A percentile compares a stretch with the other conserved stretches of the same genome.
Conservation (phyloP, 2,797 vertebrate species). For the Sebastes minor region DNA sequence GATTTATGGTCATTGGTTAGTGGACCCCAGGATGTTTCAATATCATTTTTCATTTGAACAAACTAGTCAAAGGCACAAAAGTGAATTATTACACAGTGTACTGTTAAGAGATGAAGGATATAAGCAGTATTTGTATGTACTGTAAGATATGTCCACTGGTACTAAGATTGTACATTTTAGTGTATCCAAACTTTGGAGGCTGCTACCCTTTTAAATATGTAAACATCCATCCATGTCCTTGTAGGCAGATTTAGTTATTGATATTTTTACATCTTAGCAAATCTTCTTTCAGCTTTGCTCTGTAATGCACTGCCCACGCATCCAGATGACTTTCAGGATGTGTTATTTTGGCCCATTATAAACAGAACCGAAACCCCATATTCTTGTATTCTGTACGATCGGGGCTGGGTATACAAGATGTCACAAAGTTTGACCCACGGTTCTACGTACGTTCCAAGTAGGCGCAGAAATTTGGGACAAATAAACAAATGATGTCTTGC, state of each 20-base stretch:
- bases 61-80: conserved; percentile 36
- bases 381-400: neutral
- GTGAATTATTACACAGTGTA: neutral
- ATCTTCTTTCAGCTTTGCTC: conserved; percentile 10
- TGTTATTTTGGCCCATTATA: neutral
- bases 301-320: neutral
- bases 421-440: neutral
- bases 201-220: conserved; percentile 38
- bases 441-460: neutral
- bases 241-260: conserved; percentile 24
- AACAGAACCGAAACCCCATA: neutral
- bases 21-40: conserved; percentile 22
- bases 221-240: neutral
- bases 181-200: conserved; percentile 35
- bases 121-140: conserved; percentile 33
- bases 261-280: conserved; percentile 3
- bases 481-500: neutral
- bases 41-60: conserved; percentile 44
- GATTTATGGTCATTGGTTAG: conserved; percentile 21
- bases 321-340: conserved; percentile 9
- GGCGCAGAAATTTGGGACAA: neutral
- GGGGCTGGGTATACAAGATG: neutral
- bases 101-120: conserved; percentile 12
- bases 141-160: conserved; percentile 32
- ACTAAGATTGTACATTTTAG: conserved; percentile 42